Evolutionary conservation across 2,888 invertebrate species (phyloP), one percentile per base, ranked within the genome.

Genomic region (Oeneis ivallda): DNA sequence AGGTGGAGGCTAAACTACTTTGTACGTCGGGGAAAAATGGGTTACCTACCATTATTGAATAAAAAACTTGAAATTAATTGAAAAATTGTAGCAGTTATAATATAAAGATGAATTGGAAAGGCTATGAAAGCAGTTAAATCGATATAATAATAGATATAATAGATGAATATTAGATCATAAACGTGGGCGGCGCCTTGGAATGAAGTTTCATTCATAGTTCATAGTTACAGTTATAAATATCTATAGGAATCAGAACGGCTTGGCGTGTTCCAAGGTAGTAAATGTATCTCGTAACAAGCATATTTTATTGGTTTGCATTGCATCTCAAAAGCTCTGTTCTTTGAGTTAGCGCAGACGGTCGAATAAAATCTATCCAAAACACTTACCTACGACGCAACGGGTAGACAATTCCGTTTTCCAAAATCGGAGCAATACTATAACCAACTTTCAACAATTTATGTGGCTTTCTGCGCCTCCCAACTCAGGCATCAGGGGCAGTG

Each of bases 181-280:
- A 41, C 54, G 54, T 56, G 54, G 54, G 54, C 11, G 41, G 19
- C 11, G 17, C 39, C 11, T 41, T 56, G 54, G 19, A 56, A 56
- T 17, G 17, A 9, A 41, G 9, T 56, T 56, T 56, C 54, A 56
- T 56, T 56, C 54, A 56, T 41, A 56, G 54, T 56, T 56, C 54
- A 56, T 41, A 56, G 54, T 53, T 39, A 39, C 54, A 39, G 17
- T 11, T 39, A 56, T 39, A 39, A 56, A 41, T 53, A 53, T 15
- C 34, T 45, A 45, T 45, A 2, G 9, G 4, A 15, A 54, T 17
- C 19, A 41, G 11, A 54, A 54, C 54, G 10, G 17, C 15, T 32
- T 53, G 13, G 32, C 32, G 13, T 37, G 45, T 53, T 53, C 52
- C 53, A 53, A 53, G 15, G 53, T 4, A 53, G 37, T 53, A 34